phyloP scores from a whole-genome alignment of 2,797 vertebrate genomes.

The Pyrocephalus nanus region DNA sequence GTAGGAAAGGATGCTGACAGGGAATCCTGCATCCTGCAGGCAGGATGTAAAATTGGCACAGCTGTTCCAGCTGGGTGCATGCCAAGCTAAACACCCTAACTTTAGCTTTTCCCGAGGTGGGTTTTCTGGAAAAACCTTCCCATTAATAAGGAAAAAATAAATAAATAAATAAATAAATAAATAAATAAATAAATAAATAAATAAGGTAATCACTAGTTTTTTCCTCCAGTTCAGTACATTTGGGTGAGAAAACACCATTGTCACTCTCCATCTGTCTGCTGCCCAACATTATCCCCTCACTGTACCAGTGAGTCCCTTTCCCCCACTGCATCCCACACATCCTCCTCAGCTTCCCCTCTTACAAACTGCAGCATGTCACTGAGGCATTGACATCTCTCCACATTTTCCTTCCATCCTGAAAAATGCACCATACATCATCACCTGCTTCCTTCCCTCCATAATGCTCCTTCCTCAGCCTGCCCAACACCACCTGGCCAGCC shows the following conservation, averaged over 20 bases:
- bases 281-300: background rate
- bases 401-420: background rate
- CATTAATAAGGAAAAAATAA: background rate
- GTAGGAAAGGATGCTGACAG: background rate
- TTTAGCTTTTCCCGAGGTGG: background rate
- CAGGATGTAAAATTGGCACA: background rate
- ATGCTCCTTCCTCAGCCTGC: background rate
- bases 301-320: background rate
- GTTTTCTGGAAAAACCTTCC: background rate
- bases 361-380: background rate
- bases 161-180: too few relatives aligned
- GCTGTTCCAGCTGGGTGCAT: background rate
- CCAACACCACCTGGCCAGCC: fast-evolving
- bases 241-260: background rate
- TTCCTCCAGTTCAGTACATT: background rate
- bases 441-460: background rate
- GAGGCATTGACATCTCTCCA: background rate
- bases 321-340: fast-evolving
- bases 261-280: background rate
- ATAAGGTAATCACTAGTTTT: background rate
- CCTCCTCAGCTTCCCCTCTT: background rate
- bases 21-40: background rate
- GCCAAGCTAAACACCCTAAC: background rate
- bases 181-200: too few relatives aligned
- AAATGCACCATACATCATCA: fast-evolving